Conservation (phyloP, 2,797 vertebrate species). For the Zenarchopterus dispar region DNA sequence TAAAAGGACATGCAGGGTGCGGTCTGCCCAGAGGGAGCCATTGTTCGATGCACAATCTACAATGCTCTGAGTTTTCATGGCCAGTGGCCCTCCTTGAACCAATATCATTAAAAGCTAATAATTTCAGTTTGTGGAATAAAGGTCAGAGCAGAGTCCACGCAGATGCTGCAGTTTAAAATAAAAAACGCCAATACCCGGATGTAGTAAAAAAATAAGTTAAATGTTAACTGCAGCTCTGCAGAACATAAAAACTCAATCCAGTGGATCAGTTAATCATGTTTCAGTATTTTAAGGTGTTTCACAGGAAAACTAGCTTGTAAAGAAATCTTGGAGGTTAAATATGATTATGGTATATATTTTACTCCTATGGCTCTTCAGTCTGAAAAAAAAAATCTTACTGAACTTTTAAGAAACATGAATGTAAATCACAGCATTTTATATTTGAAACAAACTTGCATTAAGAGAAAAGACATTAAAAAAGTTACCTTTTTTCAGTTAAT, state of each 20-base stretch:
- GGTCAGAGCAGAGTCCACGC: not conserved
- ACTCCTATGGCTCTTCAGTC: too few relatives aligned
- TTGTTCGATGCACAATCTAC: conserved; percentile 59
- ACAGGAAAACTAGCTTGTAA: not conserved
- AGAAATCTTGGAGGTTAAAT: not conserved
- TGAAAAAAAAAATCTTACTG: too few relatives aligned
- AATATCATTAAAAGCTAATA: conserved; percentile 54
- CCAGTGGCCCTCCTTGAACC: conserved; percentile 48
- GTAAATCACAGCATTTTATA: too few relatives aligned
- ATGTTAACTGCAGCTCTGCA: not conserved
- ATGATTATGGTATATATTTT: too few relatives aligned
- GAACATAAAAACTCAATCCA: not conserved
- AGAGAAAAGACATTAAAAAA: too few relatives aligned
- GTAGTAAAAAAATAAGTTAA: not conserved
- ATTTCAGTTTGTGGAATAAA: conserved; percentile 33
- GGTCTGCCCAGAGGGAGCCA: conserved; percentile 38
- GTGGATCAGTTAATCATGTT: not conserved
- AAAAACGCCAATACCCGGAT: not conserved
- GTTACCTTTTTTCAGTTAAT: too few relatives aligned
- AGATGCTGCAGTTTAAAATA: not conserved
- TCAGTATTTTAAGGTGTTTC: not conserved
- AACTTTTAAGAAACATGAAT: too few relatives aligned
- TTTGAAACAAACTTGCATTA: too few relatives aligned
- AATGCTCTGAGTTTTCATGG: conserved; percentile 30
- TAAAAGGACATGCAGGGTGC: conserved; percentile 58